These are phyloP conservation scores for Cecidostiba fungosa DNA, from an alignment of 2,888 invertebrate genomes.

Conservation along the genomic window DNA sequence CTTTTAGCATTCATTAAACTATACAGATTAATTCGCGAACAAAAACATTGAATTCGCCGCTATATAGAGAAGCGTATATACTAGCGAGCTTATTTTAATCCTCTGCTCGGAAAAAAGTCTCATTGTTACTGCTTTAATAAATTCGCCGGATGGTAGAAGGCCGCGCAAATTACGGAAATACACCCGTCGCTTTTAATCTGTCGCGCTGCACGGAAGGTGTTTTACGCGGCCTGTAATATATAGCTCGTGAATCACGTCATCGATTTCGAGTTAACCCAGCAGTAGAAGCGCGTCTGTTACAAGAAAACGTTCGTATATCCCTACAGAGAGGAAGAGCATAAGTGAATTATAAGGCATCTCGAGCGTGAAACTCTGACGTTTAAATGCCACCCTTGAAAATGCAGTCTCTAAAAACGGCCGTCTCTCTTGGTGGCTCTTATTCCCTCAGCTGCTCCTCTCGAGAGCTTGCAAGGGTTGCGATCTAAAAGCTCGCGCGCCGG, in stretches of 20 bases:
- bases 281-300: not conserved
- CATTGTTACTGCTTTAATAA: constrained; percentile 2
- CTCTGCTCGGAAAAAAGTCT: not conserved
- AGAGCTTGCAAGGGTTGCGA: constrained; percentile 5
- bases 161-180: not conserved
- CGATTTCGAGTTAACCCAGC: not conserved
- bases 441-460: not conserved
- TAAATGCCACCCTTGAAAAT: constrained; percentile 1
- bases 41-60: not conserved
- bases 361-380: not conserved
- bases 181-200: not conserved
- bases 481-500: constrained; percentile 8
- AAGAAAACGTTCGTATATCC: not conserved
- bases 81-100: not conserved
- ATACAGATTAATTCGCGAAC: not conserved
- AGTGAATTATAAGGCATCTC: constrained; percentile 8
- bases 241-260: not conserved
- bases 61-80: not conserved
- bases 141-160: not conserved
- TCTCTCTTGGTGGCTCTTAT: not conserved
- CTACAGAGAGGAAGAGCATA: not conserved
- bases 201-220: not conserved
- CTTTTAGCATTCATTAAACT: constrained; percentile 3
- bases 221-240: not conserved
- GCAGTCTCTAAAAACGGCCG: constrained; percentile 3